Evolutionary conservation across 2,888 invertebrate genomes (phyloP), one percentile per base, ranked within the genome.

Genomic region (Ectemnius continuus): DNA sequence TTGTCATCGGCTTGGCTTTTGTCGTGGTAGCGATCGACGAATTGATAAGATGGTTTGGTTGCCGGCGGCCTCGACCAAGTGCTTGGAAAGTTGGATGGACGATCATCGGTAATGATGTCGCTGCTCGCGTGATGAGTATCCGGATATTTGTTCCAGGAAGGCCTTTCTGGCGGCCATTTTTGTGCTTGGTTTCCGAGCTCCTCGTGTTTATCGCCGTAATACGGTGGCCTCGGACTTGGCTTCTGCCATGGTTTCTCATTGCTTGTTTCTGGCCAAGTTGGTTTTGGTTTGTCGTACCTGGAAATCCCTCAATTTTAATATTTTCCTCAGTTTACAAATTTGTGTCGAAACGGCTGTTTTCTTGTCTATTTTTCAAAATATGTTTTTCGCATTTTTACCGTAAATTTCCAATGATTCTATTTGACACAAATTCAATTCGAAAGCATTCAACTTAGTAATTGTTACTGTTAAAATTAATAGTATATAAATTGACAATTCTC

Each of bases 31-130:
- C 79, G 81, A 46, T 87, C 88, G 64, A 67, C 11, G 63, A 80
- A 84, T 4, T 82, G 81, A 62, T 85, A 86, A 20, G 75, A 69
- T 4, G 87, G 85, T 59, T 85, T 86, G 5, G 78, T 18, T 26
- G 79, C 61, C 23, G 76, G 83, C 0, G 85, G 87, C 36, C 75
- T 84, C 69, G 90, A 88, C 90, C 88, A 91, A 72, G 69, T 85
- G 64, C 83, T 84, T 2, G 93, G 93, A 78, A 93, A 93, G 82
- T 93, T 92, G 0, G 93, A 87, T 0, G 93, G 92, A 64, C 91
- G 88, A 57, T 92, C 92, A 80, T 94, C 94, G 0, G 93, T 94
- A 75, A 93, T 92, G 61, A 93, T 93, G 46, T 92, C 92, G 71
- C 82, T 86, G 69, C 69, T 82, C 0, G 90, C 89, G 26, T 87